These are phyloP conservation scores for Sphaerophoria rueppellii DNA, from an alignment of 2,888 invertebrate species.

Conservation along the genomic window DNA sequence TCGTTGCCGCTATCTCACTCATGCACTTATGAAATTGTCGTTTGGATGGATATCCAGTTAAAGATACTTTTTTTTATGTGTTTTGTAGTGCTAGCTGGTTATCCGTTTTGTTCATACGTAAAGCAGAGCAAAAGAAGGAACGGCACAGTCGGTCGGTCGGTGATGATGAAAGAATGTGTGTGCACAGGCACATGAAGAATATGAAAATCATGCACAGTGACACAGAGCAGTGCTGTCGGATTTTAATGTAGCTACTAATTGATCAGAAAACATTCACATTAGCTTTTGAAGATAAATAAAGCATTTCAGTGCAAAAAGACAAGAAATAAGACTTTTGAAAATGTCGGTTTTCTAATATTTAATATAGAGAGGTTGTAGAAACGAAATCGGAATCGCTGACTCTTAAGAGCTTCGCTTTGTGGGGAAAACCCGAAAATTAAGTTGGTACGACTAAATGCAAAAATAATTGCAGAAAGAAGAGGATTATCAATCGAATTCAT, in stretches of 20 bases:
- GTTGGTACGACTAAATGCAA: no score
- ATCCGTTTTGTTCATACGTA: slow-evolving; percentile 48
- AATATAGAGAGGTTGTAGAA: no score
- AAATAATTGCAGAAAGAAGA: no score
- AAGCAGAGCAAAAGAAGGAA: slow-evolving; percentile 36
- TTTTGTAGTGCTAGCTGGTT: slow-evolving; percentile 33
- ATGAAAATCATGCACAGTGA: slow-evolving; percentile 62
- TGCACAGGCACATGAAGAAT: slow-evolving; percentile 63
- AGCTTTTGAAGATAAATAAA: no score
- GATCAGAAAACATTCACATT: no score
- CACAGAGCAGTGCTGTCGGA: slow-evolving; percentile 35
- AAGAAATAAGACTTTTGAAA: no score
- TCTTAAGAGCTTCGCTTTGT: no score
- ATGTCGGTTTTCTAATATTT: no score
- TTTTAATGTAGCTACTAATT: not conserved
- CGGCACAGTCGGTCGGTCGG: slow-evolving; percentile 12
- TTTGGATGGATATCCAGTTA: slow-evolving; percentile 65
- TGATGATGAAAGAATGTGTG: slow-evolving; percentile 30
- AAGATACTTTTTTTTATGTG: slow-evolving; percentile 56
- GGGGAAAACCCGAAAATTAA: no score
- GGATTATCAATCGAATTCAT: no score
- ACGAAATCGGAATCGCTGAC: no score
- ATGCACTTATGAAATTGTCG: slow-evolving; percentile 68
- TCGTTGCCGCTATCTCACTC: slow-evolving; percentile 64
- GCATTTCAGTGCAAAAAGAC: no score